Evolutionary conservation across 2,113 vertebrate species (phyloP).

Genomic region (Sinocyclocheilus grahami): DNA sequence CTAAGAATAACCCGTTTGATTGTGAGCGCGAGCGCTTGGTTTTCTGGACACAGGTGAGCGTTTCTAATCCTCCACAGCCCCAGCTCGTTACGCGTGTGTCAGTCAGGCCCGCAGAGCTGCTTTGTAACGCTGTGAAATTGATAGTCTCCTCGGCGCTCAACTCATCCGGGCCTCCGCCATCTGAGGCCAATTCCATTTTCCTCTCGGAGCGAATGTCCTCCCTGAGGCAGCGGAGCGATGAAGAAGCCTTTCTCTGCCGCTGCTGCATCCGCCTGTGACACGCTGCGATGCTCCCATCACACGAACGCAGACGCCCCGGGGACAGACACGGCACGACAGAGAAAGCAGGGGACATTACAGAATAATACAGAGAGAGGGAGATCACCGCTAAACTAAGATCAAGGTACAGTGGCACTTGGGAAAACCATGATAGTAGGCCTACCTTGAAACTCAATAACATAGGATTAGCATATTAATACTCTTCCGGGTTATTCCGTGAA

Average conservation of each 20-base stretch:
- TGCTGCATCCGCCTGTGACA: too few species aligned
- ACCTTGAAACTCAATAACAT: too few species aligned
- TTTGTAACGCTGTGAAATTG: conserved; percentile 40
- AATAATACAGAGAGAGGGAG: conserved; percentile 45
- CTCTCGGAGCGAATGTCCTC: conserved; percentile 57
- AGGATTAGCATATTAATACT: too few species aligned
- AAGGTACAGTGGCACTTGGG: too few species aligned
- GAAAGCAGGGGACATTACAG: neutral
- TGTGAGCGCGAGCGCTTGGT: neutral
- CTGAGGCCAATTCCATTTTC: conserved; percentile 68
- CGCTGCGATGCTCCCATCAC: neutral
- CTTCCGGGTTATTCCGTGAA: too few species aligned
- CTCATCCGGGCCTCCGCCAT: conserved; percentile 52
- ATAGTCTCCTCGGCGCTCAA: neutral
- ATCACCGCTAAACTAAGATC: conserved; percentile 35
- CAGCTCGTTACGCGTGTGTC: conserved; percentile 29
- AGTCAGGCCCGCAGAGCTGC: conserved; percentile 20
- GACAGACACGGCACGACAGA: neutral
- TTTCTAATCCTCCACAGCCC: conserved; percentile 28
- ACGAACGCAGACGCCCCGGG: conserved; percentile 4
- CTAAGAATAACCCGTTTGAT: neutral
- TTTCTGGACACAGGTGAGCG: conserved; percentile 2
- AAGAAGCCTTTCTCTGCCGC: conserved; percentile 46
- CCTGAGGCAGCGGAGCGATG: conserved; percentile 57
- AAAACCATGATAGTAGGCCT: too few species aligned